These are phyloP conservation scores for Strix aluco DNA, from an alignment of 2,113 vertebrate genomes.

Conservation along the genomic window DNA sequence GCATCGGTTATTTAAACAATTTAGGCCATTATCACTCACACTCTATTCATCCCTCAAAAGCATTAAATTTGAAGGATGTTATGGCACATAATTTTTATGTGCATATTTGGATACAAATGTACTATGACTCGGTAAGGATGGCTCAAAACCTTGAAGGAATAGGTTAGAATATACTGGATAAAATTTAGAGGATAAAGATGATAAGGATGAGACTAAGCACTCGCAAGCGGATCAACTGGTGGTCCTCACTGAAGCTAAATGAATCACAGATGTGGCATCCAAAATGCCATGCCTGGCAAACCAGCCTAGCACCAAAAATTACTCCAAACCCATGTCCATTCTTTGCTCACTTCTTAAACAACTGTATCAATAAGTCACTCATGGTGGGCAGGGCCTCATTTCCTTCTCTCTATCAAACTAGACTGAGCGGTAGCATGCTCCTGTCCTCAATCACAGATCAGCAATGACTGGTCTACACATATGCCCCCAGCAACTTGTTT, in stretches of 20 bases:
- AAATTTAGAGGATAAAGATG: neutral
- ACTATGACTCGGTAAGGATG: neutral
- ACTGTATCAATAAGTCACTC: fast-evolving
- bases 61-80: neutral
- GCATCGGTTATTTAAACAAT: neutral
- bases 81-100: neutral
- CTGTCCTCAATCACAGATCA: fast-evolving
- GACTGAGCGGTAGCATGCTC: fast-evolving
- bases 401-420: neutral
- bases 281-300: neutral
- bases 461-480: neutral
- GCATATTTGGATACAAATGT: neutral
- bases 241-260: neutral
- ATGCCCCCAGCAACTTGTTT: neutral
- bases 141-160: neutral
- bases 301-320: neutral
- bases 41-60: neutral
- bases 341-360: neutral
- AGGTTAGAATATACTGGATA: neutral
- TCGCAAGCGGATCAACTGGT: neutral
- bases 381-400: neutral
- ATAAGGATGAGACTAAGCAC: neutral
- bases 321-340: neutral
- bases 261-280: neutral
- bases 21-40: neutral